Base-by-base conservation (phyloP, 2,888 invertebrate genomes). In the Itoplectis maculator region DNA sequence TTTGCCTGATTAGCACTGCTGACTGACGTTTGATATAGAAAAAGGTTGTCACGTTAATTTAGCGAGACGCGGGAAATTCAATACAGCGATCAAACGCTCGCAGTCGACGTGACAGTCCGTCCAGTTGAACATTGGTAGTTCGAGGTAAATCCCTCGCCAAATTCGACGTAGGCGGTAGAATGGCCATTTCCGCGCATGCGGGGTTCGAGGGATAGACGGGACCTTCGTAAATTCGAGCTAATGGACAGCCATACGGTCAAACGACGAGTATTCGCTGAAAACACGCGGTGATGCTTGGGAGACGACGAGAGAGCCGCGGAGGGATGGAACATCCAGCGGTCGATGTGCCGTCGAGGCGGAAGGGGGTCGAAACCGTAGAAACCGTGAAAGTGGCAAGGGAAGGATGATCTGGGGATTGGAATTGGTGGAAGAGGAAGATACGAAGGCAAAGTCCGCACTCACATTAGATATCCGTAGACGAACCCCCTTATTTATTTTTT, bases 401-500 rank as follows among this genome's bases (percentile, higher is more conserved):
- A 20, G 73, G 23, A 45, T 69, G 77, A 72, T 79, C 23, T 66
- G 76, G 56, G 72, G 65, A 18, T 23, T 69, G 69, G 54, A 74
- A 77, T 75, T 66, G 76, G 56, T 73, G 51, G 61, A 47, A 80
- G 66, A 51, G 77, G 73, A 68, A 83, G 72, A 84, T 81, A 68
- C 63, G 73, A 80, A 15, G 47, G 49, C 68, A 5, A 18, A 61
- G 49, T 65, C 70, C 78, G 29, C 5, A 61, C 79, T 82, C 81
- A 74, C 68, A 77, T 63, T 51, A 65, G 47, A 75, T 66, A 51
- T 79, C 56, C 59, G 45, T 29, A 80, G 79, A 80, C 83, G 85
- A 83, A 84, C 76, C 84, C 82, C 73, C n/a, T n/a, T 82, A 85
- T 86, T 86, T 84, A 79, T 83, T 78, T 70, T 68, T 47, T n/a